phyloP scores from a whole-genome alignment of 2,797 vertebrate species.

The Microctenopoma lineatum region DNA sequence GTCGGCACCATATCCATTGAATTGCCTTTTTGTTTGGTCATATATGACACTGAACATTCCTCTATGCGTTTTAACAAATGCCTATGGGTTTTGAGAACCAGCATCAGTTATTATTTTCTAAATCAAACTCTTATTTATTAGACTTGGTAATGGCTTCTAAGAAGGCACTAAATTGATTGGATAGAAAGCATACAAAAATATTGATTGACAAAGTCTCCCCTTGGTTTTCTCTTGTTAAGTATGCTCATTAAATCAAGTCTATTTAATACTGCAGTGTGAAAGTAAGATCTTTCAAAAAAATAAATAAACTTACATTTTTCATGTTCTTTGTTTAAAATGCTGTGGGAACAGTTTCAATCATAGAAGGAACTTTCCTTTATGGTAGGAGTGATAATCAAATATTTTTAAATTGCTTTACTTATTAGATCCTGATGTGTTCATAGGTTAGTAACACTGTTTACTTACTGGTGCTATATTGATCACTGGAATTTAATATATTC shows the following conservation, averaged over 20 bases:
- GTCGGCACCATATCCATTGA: conserved; percentile 59
- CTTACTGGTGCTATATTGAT: conserved; percentile 11
- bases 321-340: conserved; percentile 36
- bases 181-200: conserved; percentile 80
- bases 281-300: conserved; percentile 23
- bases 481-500: conserved; percentile 24
- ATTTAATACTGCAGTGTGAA: conserved; percentile 66
- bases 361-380: conserved; percentile 10
- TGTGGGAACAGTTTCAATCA: conserved; percentile 2
- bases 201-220: conserved; percentile 77
- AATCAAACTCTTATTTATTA: conserved; percentile 79
- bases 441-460: not conserved
- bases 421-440: conserved; percentile 13
- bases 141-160: conserved; percentile 82
- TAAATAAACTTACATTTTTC: conserved; percentile 31
- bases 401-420: not conserved
- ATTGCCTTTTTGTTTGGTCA: conserved; percentile 59
- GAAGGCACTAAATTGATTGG: conserved; percentile 83
- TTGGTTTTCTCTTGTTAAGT: conserved; percentile 76
- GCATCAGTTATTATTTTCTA: conserved; percentile 78
- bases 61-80: conserved; percentile 77
- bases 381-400: not conserved
- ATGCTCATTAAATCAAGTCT: conserved; percentile 84
- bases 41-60: conserved; percentile 67
- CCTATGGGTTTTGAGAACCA: conserved; percentile 72